These are phyloP conservation scores for Galaxias olidus DNA, from an alignment of 2,797 vertebrate species.

Conservation along the genomic window DNA sequence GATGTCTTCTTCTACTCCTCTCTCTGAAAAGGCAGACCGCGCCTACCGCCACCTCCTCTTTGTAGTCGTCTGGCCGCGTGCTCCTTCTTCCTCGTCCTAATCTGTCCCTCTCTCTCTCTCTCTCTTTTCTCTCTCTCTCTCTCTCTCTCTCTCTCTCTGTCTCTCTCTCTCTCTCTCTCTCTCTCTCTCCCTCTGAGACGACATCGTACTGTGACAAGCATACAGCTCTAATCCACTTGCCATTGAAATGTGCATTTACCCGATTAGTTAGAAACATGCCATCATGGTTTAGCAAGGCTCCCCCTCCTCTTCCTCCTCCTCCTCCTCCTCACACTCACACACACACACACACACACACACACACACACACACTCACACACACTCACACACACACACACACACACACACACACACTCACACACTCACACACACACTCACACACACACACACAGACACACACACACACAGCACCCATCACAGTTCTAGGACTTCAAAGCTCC, in stretches of 20 bases:
- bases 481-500: too few species aligned
- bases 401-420: slow-evolving; percentile 5
- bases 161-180: not conserved
- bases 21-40: too few species aligned
- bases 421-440: not conserved
- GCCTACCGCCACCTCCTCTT: too few species aligned
- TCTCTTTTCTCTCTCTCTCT: not conserved
- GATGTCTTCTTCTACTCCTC: too few species aligned
- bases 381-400: slow-evolving; percentile 3
- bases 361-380: not conserved
- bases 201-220: slow-evolving; percentile 23
- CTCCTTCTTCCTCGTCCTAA: not conserved
- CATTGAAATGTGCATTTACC: slow-evolving; percentile 44
- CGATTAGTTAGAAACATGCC: slow-evolving; percentile 30
- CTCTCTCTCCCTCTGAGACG: not conserved
- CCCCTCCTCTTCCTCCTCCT: slow-evolving; percentile 10
- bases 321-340: not conserved
- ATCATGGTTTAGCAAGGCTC: not conserved
- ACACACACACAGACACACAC: not conserved
- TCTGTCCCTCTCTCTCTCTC: slow-evolving; percentile 1
- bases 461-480: too few species aligned
- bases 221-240: slow-evolving; percentile 32
- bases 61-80: too few species aligned
- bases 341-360: not conserved
- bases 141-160: slow-evolving; percentile 1